Evolutionary conservation across 1,140 invertebrate genomes (phyloP), one percentile per base, ranked within the genome.

Genomic region (Conopomorpha cramerella): DNA sequence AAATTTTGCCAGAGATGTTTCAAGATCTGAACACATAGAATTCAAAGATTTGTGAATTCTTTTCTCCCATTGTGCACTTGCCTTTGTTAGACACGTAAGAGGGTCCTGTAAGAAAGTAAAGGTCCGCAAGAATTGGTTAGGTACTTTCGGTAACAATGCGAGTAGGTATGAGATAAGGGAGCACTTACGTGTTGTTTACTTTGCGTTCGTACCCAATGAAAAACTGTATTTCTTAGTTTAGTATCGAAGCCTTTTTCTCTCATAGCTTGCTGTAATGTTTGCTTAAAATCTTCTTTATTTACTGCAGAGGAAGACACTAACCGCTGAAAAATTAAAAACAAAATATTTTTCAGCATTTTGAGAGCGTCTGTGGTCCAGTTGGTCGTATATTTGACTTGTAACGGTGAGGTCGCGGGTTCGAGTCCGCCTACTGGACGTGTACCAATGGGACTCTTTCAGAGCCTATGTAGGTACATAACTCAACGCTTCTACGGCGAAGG

Each of bases 1-100:
- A 27, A 87, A 78, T 58, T 89, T 86, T 1, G 91, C 89, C 39
- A 93, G 57, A 8, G 87, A 86, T 4, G 91, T 85, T 44, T 89
- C 90, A 17, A 97, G 76, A 72, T 98, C 93, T 36, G 86, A 88
- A 43, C 92, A 93, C 90, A 97, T 96, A 2, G 93, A 94, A 78
- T 96, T 95, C 19, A 98, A 76, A 11, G 93, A 96, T 78, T 97
- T 97, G 45, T 95, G 86, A 37, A 97, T 93, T 41, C 94, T 82
- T 51, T 92, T 89, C 71, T 97, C 94, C 94, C 95, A 97, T 39
- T 91, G 86, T 36, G 88, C 85, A 72, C 92, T 92, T 3, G 90
- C 85, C 71, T 93, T 92, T 56, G 86, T 84, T 16, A 95, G 62
- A 53, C 91, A 93, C 38, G 77, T 78, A 25, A 83, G 41, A 0